Evolutionary conservation across 2,888 invertebrate genomes (phyloP).

Genomic region (Cantharis rufa): DNA sequence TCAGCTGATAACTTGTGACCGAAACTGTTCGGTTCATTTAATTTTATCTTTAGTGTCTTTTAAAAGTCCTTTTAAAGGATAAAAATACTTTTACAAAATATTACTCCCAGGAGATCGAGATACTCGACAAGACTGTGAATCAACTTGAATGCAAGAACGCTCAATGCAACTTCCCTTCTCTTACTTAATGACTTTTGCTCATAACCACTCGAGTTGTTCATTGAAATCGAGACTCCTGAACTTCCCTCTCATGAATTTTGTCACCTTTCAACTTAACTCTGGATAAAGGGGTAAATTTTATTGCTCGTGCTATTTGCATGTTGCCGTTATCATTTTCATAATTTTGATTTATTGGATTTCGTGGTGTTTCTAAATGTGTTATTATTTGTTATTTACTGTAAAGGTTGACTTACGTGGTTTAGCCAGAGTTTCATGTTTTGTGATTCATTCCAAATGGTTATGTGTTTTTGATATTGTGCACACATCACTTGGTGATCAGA

Average conservation of each 20-base stretch:
- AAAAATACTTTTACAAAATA: neutral
- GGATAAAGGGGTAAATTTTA: neutral
- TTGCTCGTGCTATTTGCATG: neutral
- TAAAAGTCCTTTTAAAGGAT: neutral
- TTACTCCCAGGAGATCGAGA: neutral
- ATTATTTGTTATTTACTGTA: neutral
- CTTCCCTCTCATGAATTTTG: neutral
- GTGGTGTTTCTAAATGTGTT: too few species aligned
- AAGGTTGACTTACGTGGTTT: neutral
- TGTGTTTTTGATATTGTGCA: too few species aligned
- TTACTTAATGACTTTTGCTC: neutral
- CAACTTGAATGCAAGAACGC: neutral
- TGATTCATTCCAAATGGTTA: too few species aligned
- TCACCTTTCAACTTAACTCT: neutral
- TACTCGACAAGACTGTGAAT: neutral
- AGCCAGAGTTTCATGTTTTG: too few species aligned
- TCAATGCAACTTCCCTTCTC: neutral
- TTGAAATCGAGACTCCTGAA: neutral
- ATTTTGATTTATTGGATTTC: neutral
- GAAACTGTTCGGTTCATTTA: neutral
- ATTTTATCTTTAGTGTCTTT: neutral
- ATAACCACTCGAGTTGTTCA: neutral
- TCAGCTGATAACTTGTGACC: neutral
- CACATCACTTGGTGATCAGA: too few species aligned
- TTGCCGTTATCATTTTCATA: neutral